Evolutionary conservation across 2,113 vertebrate species (phyloP).

Genomic region (Solea senegalensis): DNA sequence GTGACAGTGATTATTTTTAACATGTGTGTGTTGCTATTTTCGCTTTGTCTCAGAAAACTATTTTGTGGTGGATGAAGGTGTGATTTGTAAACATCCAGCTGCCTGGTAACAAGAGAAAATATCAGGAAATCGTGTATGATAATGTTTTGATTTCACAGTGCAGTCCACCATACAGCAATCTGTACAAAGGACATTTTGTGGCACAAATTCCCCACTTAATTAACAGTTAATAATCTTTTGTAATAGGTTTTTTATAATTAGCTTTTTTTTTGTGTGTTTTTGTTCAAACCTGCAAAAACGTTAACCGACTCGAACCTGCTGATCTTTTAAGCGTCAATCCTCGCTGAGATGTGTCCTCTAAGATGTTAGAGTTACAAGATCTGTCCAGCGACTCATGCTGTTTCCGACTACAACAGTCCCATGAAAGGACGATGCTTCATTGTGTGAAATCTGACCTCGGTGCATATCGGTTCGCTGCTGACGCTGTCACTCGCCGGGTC

Average conservation of each 20-base stretch:
- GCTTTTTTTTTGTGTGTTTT: not conserved
- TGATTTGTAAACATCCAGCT: constrained; percentile 21
- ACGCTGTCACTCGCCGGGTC: constrained; percentile 1
- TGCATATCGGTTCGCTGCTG: constrained; percentile 27
- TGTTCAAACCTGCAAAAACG: constrained; percentile 22
- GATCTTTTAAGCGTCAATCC: constrained; percentile 13
- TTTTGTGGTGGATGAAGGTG: constrained; percentile 22
- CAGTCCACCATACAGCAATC: too few relatives aligned
- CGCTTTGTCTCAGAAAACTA: constrained; percentile 1
- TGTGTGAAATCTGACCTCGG: constrained; percentile 50
- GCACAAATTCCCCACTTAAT: constrained; percentile 20
- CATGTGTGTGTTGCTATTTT: constrained; percentile 3
- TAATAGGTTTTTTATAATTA: not conserved
- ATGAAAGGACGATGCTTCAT: constrained; percentile 17
- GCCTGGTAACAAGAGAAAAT: constrained; percentile 45
- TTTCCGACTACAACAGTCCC: constrained; percentile 14
- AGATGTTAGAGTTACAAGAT: constrained; percentile 17
- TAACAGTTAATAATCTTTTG: constrained; percentile 35
- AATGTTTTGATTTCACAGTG: constrained; percentile 17
- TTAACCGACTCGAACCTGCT: constrained; percentile 21
- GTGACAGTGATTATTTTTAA: constrained; percentile 6
- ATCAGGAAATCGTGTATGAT: not conserved
- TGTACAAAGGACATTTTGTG: not conserved
- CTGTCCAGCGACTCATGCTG: constrained; percentile 6
- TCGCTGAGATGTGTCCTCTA: constrained; percentile 9